phyloP scores from a whole-genome alignment of 2,797 vertebrate genomes.

The Hoplostethus mediterraneus region DNA sequence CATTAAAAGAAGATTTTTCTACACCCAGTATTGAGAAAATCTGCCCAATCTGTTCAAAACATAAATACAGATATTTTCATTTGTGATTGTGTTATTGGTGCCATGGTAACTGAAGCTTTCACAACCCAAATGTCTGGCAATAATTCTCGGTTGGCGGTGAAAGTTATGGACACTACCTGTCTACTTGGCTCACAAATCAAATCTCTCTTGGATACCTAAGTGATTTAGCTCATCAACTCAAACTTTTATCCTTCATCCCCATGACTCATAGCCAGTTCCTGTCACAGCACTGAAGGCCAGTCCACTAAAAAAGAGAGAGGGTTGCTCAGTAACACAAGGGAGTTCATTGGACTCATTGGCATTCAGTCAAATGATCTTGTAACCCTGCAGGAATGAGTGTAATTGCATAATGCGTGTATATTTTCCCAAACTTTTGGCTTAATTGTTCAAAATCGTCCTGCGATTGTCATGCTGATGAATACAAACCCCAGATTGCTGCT shows the following conservation, averaged over 20 bases:
- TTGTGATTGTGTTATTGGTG: slow-evolving; percentile 41
- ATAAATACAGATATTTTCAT: slow-evolving; percentile 21
- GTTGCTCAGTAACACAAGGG: not conserved
- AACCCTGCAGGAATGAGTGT: not conserved
- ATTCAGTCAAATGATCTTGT: not conserved
- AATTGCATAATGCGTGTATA: not conserved
- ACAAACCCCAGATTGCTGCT: too few relatives aligned
- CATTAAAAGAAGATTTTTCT: not conserved
- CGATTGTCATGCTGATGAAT: too few relatives aligned
- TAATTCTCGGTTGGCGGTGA: slow-evolving; percentile 17
- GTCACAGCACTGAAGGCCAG: too few relatives aligned
- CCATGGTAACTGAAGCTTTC: slow-evolving; percentile 30
- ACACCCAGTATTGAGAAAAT: slow-evolving; percentile 39
- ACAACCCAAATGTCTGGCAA: not conserved
- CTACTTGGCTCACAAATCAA: slow-evolving; percentile 40
- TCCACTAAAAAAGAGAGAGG: not conserved
- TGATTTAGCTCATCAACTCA: not conserved
- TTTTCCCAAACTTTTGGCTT: not conserved
- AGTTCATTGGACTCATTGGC: not conserved
- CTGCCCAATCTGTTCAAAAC: slow-evolving; percentile 20
- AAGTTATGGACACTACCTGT: slow-evolving; percentile 33
- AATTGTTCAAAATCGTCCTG: not conserved
- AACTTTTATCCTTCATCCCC: not conserved
- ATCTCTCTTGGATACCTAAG: slow-evolving; percentile 8
- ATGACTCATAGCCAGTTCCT: slow-evolving; percentile 4